These are phyloP conservation scores for Chaunax sp. DNA, from an alignment of 2,797 vertebrate genomes.

Conservation along the genomic window DNA sequence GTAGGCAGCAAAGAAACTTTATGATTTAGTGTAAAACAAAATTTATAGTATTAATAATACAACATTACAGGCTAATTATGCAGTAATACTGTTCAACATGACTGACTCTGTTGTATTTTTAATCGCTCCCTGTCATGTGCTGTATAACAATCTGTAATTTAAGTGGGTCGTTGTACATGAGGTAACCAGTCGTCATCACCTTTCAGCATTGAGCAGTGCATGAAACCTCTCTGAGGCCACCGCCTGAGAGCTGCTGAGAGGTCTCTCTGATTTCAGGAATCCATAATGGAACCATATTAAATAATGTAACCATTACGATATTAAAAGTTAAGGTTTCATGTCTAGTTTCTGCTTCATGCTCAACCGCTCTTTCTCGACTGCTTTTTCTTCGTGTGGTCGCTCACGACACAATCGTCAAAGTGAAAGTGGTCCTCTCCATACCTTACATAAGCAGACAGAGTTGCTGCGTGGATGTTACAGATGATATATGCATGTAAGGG, in stretches of 20 bases:
- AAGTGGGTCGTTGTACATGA: no score
- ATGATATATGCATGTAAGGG: conserved; percentile 19
- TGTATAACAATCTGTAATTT: no score
- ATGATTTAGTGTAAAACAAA: neutral
- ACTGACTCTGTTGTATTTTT: no score
- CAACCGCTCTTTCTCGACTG: neutral
- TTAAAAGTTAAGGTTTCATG: no score
- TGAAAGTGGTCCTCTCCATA: neutral
- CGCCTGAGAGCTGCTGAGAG: neutral
- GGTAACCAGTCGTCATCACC: neutral
- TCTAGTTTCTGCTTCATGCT: conserved; percentile 1
- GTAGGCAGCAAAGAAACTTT: neutral
- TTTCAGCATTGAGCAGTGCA: neutral
- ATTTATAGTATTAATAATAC: no score
- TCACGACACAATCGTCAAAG: neutral
- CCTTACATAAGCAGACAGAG: conserved; percentile 1
- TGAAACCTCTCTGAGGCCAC: neutral
- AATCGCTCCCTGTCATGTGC: no score
- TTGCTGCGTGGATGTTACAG: conserved; percentile 1
- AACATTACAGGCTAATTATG: no score
- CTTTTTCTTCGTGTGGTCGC: neutral
- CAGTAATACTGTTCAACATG: no score
- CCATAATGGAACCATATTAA: no score
- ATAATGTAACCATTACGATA: no score
- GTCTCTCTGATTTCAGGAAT: neutral